Conservation (phyloP, 2,888 invertebrate genomes). For the Trileptium ribeirensis region DNA sequence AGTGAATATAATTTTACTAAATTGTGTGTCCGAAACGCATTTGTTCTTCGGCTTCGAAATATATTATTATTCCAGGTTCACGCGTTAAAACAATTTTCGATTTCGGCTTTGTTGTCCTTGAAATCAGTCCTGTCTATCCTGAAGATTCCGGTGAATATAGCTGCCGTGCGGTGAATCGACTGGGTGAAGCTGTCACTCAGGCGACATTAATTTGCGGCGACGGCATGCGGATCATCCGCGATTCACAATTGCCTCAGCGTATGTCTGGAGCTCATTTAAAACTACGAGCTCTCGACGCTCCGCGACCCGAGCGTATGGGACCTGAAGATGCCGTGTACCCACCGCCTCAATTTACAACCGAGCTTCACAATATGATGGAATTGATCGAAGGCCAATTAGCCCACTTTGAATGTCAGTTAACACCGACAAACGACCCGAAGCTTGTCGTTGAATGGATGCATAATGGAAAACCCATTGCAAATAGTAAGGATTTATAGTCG, state of each 20-base stretch:
- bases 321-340: conserved; percentile 62
- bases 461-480: conserved; percentile 77
- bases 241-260: conserved; percentile 80
- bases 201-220: conserved; percentile 79
- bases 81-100: conserved; percentile 92
- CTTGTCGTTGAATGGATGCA: conserved; percentile 60
- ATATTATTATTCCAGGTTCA: no score
- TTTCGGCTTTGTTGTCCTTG: conserved; percentile 92
- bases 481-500: conserved; percentile 33
- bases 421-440: conserved; percentile 85
- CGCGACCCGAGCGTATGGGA: conserved; percentile 37
- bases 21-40: no score
- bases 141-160: conserved; percentile 62
- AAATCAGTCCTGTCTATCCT: conserved; percentile 85
- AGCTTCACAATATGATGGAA: conserved; percentile 72
- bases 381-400: conserved; percentile 89
- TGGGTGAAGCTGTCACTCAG: conserved; percentile 70
- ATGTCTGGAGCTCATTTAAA: conserved; percentile 81
- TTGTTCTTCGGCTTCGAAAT: no score
- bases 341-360: conserved; percentile 83
- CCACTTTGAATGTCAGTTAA: conserved; percentile 86
- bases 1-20: no score
- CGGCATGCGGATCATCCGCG: conserved; percentile 71
- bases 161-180: conserved; percentile 40
- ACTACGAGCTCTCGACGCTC: conserved; percentile 76